Evolutionary conservation across 23 tunicate species (phyloP).

Genomic region (Styela plicata): DNA sequence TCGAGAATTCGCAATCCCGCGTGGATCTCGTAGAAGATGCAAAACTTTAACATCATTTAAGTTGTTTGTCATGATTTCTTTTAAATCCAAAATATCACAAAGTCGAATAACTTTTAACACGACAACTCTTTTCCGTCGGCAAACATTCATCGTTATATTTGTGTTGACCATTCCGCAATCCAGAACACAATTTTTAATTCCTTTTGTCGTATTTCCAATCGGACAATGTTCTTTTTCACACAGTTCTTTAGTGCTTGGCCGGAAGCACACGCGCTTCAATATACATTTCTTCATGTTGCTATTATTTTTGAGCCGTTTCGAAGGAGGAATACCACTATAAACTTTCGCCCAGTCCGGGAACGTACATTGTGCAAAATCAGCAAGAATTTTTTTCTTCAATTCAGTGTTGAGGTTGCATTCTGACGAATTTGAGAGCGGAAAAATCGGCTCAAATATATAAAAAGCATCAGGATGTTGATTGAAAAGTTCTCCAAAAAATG

Average conservation of each 20-base stretch:
- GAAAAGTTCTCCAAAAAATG: slow-evolving; percentile 27
- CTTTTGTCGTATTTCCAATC: neutral
- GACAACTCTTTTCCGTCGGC: slow-evolving; percentile 52
- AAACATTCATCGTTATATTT: slow-evolving; percentile 48
- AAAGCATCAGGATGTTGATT: slow-evolving; percentile 35
- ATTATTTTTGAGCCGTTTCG: neutral
- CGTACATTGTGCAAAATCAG: slow-evolving; percentile 7
- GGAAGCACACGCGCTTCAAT: slow-evolving; percentile 1
- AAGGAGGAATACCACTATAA: slow-evolving; percentile 8
- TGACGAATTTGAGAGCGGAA: slow-evolving; percentile 19
- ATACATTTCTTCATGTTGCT: slow-evolving; percentile 3
- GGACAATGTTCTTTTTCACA: slow-evolving; percentile 32
- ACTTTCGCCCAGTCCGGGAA: slow-evolving; percentile 18
- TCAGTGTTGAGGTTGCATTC: neutral
- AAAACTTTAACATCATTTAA: slow-evolving; percentile 46
- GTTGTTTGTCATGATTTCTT: slow-evolving; percentile 21
- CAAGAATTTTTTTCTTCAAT: slow-evolving; percentile 14
- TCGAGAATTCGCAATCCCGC: slow-evolving; percentile 67
- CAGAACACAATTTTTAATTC: slow-evolving; percentile 32
- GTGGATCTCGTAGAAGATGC: slow-evolving; percentile 56
- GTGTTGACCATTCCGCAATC: slow-evolving; percentile 57
- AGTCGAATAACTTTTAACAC: slow-evolving; percentile 67
- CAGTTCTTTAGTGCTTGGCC: slow-evolving; percentile 10
- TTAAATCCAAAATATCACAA: slow-evolving; percentile 38
- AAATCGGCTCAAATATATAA: slow-evolving; percentile 28